Conservation (phyloP, 2,888 invertebrate species). For the Torymus texanus region DNA sequence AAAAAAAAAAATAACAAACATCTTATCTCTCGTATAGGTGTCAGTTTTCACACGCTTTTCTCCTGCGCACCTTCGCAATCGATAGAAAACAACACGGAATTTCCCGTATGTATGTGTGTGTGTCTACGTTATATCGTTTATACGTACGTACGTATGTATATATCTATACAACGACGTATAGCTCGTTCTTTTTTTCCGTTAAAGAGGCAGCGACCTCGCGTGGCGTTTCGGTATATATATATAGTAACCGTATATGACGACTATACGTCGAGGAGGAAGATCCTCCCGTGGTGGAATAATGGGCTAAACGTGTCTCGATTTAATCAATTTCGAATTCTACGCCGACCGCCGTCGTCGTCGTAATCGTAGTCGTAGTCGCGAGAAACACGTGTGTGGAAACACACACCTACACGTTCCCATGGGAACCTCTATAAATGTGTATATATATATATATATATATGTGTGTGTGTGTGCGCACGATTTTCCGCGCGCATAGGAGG, state of each 20-base stretch:
- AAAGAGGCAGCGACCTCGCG: constrained; percentile 21
- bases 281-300: constrained; percentile 49
- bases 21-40: too few relatives aligned
- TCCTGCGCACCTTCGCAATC: too few relatives aligned
- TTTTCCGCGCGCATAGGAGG: background rate
- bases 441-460: background rate
- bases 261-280: constrained; percentile 27
- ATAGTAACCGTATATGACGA: constrained; percentile 31
- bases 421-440: too few relatives aligned
- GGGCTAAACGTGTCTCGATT: constrained; percentile 56
- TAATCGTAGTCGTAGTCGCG: background rate
- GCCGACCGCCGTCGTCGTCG: background rate
- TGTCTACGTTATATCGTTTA: too few relatives aligned
- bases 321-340: constrained; percentile 55
- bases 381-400: too few relatives aligned
- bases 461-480: background rate
- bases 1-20: too few relatives aligned
- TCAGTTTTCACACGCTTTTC: too few relatives aligned
- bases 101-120: background rate
- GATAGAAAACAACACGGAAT: background rate
- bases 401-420: too few relatives aligned
- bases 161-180: too few relatives aligned
- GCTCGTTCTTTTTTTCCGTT: constrained; percentile 36
- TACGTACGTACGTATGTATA: too few relatives aligned
- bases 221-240: background rate